Conservation (phyloP, 37 sponge, comb jelly and placozoan genomes). For the Cliona cf. orientalis region DNA sequence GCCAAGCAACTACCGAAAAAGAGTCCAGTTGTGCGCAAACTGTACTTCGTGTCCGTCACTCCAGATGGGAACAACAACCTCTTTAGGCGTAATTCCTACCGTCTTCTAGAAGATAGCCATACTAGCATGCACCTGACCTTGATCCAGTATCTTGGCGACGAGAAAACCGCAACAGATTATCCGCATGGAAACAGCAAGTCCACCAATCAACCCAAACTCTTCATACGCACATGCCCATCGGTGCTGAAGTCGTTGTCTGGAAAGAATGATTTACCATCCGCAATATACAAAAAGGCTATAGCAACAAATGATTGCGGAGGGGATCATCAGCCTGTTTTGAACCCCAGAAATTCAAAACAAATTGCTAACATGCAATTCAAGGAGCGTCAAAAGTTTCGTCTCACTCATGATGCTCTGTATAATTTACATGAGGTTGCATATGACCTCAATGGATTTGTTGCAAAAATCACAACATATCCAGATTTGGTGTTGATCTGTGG, state of each 20-base stretch:
- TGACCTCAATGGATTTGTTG: slow-evolving; percentile 52
- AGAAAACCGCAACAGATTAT: neutral
- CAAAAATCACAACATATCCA: slow-evolving; percentile 46
- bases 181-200: neutral
- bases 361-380: neutral
- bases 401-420: slow-evolving; percentile 56
- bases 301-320: neutral
- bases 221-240: slow-evolving; percentile 9
- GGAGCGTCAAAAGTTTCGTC: neutral
- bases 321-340: neutral
- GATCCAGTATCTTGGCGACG: slow-evolving; percentile 13
- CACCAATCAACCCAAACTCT: neutral
- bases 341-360: slow-evolving; percentile 2
- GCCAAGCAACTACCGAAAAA: slow-evolving; percentile 10
- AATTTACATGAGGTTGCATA: slow-evolving; percentile 64
- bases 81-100: slow-evolving; percentile 30
- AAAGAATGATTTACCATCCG: neutral
- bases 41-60: slow-evolving; percentile 9
- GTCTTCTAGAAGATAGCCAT: neutral
- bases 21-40: slow-evolving; percentile 11
- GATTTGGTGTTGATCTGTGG: slow-evolving; percentile 55
- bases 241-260: neutral
- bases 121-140: neutral
- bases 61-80: neutral
- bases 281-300: neutral